These are phyloP conservation scores for Nematostella vectensis DNA, from an alignment of 92 coral and sea anemone genomes.

Conservation along the genomic window DNA sequence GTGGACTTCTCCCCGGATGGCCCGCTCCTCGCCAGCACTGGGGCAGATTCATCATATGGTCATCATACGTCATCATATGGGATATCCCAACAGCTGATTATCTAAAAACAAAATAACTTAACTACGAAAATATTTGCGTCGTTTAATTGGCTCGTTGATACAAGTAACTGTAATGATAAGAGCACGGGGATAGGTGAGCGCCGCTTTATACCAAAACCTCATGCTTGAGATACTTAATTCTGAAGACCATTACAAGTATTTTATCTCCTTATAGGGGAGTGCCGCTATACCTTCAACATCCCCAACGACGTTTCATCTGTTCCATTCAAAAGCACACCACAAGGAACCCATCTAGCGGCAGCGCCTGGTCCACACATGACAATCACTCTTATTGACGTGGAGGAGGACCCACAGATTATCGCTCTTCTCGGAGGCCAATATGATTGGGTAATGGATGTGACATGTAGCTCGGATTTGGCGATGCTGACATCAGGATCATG, in stretches of 20 bases:
- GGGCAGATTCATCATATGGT: slow-evolving; percentile 41
- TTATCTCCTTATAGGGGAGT: too few relatives aligned
- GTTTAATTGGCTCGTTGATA: too few relatives aligned
- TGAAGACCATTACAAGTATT: too few relatives aligned
- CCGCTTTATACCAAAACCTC: too few relatives aligned
- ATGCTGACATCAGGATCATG: slow-evolving; percentile 39
- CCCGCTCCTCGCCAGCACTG: slow-evolving; percentile 36
- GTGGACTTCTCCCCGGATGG: slow-evolving; percentile 47
- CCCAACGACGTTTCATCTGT: slow-evolving; percentile 49
- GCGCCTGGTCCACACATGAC: slow-evolving; percentile 53
- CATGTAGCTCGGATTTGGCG: slow-evolving; percentile 34
- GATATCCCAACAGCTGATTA: too few relatives aligned
- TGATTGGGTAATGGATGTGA: slow-evolving; percentile 46
- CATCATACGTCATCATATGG: too few relatives aligned
- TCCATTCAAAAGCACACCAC: slow-evolving; percentile 20
- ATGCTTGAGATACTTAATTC: too few relatives aligned
- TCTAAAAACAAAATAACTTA: too few relatives aligned
- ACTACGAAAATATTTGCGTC: too few relatives aligned
- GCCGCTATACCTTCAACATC: slow-evolving; percentile 23
- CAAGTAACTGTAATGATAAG: too few relatives aligned
- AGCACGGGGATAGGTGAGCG: too few relatives aligned
- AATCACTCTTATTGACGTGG: slow-evolving; percentile 35
- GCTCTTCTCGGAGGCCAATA: slow-evolving; percentile 54
- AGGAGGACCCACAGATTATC: slow-evolving; percentile 25
- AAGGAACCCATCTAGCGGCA: slow-evolving; percentile 41